A percentile compares a stretch with the other conserved stretches of the same genome.
These are phyloP conservation scores for Sycobia sp. DNA, from an alignment of 1,140 invertebrate genomes.

Conservation along the genomic window DNA sequence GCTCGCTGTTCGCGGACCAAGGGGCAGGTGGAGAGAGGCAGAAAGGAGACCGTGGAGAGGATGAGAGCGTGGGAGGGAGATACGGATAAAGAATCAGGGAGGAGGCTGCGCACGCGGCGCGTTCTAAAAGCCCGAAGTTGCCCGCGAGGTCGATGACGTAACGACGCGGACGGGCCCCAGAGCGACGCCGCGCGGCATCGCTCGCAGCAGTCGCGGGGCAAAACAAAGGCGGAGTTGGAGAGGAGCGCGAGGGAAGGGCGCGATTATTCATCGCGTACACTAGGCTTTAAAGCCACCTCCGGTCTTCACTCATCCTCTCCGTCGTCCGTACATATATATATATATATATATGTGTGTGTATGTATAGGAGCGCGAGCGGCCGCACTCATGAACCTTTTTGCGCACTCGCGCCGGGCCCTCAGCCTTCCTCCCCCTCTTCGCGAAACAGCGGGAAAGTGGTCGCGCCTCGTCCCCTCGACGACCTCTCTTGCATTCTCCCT, in stretches of 20 bases:
- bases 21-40: neutral
- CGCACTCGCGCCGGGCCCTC: too few species aligned
- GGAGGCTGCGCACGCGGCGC: slow-evolving; percentile 1
- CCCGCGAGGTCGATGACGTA: too few species aligned
- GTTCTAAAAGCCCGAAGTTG: slow-evolving; percentile 13
- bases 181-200: too few species aligned
- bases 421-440: too few species aligned
- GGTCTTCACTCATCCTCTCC: slow-evolving; percentile 7
- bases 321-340: neutral
- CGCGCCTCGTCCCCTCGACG: neutral
- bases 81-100: neutral
- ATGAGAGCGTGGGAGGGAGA: neutral
- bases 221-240: neutral
- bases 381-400: neutral
- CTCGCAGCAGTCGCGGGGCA: too few species aligned
- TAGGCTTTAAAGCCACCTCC: slow-evolving; percentile 26
- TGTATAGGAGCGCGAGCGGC: too few species aligned
- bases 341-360: too few species aligned
- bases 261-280: slow-evolving; percentile 32
- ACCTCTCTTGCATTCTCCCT: neutral
- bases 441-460: neutral
- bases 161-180: too few species aligned
- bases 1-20: too few species aligned
- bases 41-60: neutral
- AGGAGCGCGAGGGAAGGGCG: too few species aligned